Evolutionary conservation across 1,140 invertebrate species (phyloP), one percentile per base, ranked within the genome.

Genomic region (Argopecten irradians): DNA sequence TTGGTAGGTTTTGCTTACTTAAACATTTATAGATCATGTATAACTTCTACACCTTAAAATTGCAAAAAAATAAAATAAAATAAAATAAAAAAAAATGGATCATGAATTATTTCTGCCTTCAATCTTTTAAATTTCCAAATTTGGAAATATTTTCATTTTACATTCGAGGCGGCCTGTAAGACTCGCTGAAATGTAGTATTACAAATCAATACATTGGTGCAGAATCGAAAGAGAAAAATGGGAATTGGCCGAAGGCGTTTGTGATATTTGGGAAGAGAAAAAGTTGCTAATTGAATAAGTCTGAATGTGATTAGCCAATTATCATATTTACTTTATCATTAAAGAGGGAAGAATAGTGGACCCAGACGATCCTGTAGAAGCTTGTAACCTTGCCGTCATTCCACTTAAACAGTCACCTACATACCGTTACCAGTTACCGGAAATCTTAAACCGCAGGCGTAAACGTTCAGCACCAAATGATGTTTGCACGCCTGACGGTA

Each of bases 281-380:
- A n/a, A n/a, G n/a, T n/a, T n/a, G n/a, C n/a, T n/a, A n/a, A n/a
- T n/a, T n/a, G n/a, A n/a, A n/a, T n/a, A n/a, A n/a, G n/a, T n/a
- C n/a, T n/a, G n/a, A n/a, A n/a, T n/a, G n/a, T n/a, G n/a, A n/a
- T n/a, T n/a, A n/a, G n/a, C n/a, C n/a, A n/a, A n/a, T n/a, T n/a
- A n/a, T n/a, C n/a, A n/a, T n/a, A 16, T 34, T 55, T 43, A 33
- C 1, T 83, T n/a, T 84, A 32, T 28, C 82, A 39, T 43, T 87
- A 22, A 43, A 90, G 92, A 91, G 36, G 84, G 83, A 7, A 71
- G 92, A 33, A 86, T 93, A 16, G 87, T 93, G 11, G 91, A 92
- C 85, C 92, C 92, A n/a, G 92, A 93, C 84, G 55, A 90, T 83
- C 55, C 90, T 0, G 83, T 43, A 11, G 89, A 90, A 43, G 91